These are phyloP conservation scores for Vimba vimba DNA, from an alignment of 2,113 vertebrate genomes.

Conservation along the genomic window DNA sequence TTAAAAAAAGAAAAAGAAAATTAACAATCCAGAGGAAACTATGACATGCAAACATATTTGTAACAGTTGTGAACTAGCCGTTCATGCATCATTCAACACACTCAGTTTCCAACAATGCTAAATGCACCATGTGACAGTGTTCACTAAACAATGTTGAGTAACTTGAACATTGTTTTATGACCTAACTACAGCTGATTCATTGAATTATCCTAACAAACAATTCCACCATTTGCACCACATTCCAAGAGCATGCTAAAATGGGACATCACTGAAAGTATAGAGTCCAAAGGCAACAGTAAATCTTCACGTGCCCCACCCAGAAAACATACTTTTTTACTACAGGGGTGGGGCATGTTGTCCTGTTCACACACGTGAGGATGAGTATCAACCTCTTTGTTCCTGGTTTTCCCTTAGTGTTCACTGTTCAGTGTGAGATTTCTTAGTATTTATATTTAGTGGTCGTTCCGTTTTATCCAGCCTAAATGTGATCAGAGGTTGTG, in stretches of 20 bases:
- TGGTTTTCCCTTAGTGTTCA: not conserved
- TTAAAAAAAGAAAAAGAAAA: no score
- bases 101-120: not conserved
- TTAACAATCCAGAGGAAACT: not conserved
- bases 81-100: not conserved
- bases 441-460: not conserved
- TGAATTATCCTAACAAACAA: not conserved
- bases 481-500: constrained; percentile 31
- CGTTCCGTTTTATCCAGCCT: not conserved
- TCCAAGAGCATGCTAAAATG: constrained; percentile 13
- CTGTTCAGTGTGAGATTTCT: not conserved
- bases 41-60: not conserved
- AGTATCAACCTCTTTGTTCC: constrained; percentile 38
- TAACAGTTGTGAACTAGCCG: not conserved
- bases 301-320: constrained; percentile 35
- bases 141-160: constrained; percentile 12
- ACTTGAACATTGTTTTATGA: not conserved
- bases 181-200: not conserved
- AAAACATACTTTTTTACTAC: constrained; percentile 18
- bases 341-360: constrained; percentile 23
- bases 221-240: not conserved
- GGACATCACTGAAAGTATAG: constrained; percentile 32
- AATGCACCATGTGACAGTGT: not conserved
- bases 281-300: constrained; percentile 37
- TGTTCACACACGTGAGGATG: not conserved